Conservation (phyloP, 2,888 invertebrate species). For the Serrognathus titanus region DNA sequence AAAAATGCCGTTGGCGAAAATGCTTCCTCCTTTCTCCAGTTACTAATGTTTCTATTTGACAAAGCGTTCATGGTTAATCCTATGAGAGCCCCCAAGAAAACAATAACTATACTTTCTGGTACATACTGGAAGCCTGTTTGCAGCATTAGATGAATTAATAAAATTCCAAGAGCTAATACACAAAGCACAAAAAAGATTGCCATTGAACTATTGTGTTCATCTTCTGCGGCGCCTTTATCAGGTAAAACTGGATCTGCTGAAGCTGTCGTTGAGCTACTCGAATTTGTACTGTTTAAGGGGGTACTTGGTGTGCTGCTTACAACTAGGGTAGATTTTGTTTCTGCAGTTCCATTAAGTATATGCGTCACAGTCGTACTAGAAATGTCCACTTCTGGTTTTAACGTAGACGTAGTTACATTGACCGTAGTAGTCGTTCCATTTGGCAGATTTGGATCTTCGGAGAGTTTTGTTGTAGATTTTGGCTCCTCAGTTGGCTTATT, state of each 20-base stretch:
- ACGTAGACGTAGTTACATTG: not conserved
- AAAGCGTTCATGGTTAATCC: constrained; percentile 87
- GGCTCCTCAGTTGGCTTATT: constrained; percentile 1
- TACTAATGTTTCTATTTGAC: constrained; percentile 83
- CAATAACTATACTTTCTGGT: constrained; percentile 96
- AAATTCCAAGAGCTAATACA: constrained; percentile 89
- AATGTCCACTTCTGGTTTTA: constrained; percentile 1
- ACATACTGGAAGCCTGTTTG: constrained; percentile 95
- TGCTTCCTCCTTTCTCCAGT: constrained; percentile 96
- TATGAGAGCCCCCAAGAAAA: constrained; percentile 89
- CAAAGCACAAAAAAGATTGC: constrained; percentile 97
- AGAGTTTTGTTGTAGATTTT: not conserved
- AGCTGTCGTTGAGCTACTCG: constrained; percentile 50
- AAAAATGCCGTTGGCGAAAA: constrained; percentile 99
- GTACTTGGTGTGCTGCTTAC: not conserved
- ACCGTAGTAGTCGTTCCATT: not conserved
- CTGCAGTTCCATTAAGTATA: not conserved
- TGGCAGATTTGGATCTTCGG: too few relatives aligned
- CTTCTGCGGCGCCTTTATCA: constrained; percentile 87
- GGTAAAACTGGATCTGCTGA: constrained; percentile 79
- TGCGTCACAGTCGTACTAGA: constrained; percentile 3
- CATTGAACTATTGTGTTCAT: constrained; percentile 94
- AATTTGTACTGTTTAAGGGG: constrained; percentile 40
- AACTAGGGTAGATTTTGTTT: not conserved
- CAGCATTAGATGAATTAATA: constrained; percentile 91